phyloP scores from a whole-genome alignment of 2,888 invertebrate species.

The Eledona agricola region DNA sequence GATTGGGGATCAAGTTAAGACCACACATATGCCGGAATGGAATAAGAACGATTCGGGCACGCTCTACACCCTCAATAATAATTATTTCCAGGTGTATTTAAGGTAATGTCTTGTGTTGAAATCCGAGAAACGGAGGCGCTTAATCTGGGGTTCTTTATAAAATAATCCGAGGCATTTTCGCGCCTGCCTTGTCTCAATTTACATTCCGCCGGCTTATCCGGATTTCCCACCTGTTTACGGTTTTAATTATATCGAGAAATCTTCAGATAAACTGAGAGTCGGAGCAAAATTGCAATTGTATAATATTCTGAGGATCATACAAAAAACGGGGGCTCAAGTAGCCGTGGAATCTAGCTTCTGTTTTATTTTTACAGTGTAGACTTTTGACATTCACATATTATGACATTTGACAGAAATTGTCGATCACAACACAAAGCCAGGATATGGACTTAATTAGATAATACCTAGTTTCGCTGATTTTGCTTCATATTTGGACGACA shows the following conservation, averaged over 20 bases:
- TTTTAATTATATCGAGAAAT: slow-evolving; percentile 44
- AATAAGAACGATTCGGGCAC: neutral
- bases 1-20: slow-evolving; percentile 42
- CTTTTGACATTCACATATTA: no score
- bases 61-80: slow-evolving; percentile 8
- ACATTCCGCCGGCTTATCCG: slow-evolving; percentile 53
- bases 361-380: no score
- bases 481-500: no score
- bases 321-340: no score
- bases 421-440: no score
- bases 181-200: slow-evolving; percentile 51
- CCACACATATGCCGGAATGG: slow-evolving; percentile 9
- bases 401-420: no score
- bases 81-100: slow-evolving; percentile 31
- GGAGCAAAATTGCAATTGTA: no score
- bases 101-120: slow-evolving; percentile 33
- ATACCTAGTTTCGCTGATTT: no score
- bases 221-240: slow-evolving; percentile 55
- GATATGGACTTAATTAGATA: no score
- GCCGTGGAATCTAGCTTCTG: no score
- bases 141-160: slow-evolving; percentile 51
- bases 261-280: slow-evolving; percentile 26
- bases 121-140: slow-evolving; percentile 43
- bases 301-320: no score
- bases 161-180: slow-evolving; percentile 53